phyloP scores from a whole-genome alignment of 92 coral and sea anemone genomes.

The Isaurus tuberculatus region DNA sequence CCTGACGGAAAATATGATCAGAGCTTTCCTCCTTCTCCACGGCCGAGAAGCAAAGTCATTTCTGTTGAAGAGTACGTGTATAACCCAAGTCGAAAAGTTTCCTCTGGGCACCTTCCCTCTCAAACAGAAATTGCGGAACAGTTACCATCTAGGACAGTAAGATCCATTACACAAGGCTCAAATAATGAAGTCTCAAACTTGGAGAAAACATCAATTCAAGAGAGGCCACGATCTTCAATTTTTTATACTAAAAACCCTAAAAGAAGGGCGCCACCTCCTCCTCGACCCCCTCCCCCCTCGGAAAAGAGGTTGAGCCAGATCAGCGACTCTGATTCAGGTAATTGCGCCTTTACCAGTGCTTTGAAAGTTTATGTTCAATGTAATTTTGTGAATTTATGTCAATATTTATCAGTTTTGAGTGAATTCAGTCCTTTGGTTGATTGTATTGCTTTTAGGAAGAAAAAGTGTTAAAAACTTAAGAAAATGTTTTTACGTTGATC shows the following conservation, averaged over 20 bases:
- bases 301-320: conserved; percentile 46
- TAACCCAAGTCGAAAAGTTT: conserved; percentile 1
- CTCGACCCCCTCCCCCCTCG: conserved; percentile 75
- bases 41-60: conserved; percentile 38
- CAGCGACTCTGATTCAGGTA: conserved; percentile 35
- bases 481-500: too few species aligned
- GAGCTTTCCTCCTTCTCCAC: conserved; percentile 11
- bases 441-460: too few species aligned
- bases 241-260: conserved; percentile 28
- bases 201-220: background rate
- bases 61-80: background rate
- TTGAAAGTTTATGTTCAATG: background rate
- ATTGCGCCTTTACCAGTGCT: background rate
- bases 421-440: too few species aligned
- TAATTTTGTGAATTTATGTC: too few species aligned
- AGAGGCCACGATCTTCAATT: background rate
- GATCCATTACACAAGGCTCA: background rate
- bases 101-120: background rate
- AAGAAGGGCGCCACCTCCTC: conserved; percentile 65
- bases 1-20: background rate
- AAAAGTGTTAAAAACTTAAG: too few species aligned
- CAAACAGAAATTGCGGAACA: background rate
- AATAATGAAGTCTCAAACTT: background rate
- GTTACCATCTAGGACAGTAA: background rate
- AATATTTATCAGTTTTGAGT: too few species aligned